Percentiles rank a stretch among this genome's conserved stretches.
These are phyloP conservation scores for Agonopterix heracliana DNA, from an alignment of 2,888 invertebrate species.

Conservation along the genomic window DNA sequence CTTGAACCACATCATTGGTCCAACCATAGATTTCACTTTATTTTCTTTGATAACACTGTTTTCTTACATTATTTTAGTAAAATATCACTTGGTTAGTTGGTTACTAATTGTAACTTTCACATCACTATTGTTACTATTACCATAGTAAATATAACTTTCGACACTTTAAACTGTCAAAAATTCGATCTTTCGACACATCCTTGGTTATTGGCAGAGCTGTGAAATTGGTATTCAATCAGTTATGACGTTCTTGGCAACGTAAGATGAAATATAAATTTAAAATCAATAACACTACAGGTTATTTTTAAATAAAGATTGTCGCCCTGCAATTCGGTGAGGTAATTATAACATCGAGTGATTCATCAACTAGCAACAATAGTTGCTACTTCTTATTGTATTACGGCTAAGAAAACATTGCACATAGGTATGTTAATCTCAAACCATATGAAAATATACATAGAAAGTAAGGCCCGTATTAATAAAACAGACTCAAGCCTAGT, in stretches of 20 bases:
- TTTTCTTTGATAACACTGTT: slow-evolving; percentile 10
- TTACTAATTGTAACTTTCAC: slow-evolving; percentile 1
- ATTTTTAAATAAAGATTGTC: slow-evolving; percentile 11
- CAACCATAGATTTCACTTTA: slow-evolving; percentile 20
- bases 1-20: slow-evolving; percentile 70
- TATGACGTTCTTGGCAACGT: slow-evolving; percentile 23
- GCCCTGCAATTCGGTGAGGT: slow-evolving; percentile 8
- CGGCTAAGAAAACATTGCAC: slow-evolving; percentile 1
- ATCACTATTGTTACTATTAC: slow-evolving; percentile 1
- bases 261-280: slow-evolving; percentile 1
- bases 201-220: slow-evolving; percentile 14
- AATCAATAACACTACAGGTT: not conserved
- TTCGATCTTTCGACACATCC: slow-evolving; percentile 10
- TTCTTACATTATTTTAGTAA: slow-evolving; percentile 3
- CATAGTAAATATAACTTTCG: slow-evolving; percentile 1
- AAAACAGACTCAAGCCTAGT: too few relatives aligned
- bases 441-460: too few relatives aligned
- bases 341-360: not conserved
- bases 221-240: slow-evolving; percentile 14
- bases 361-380: too few relatives aligned
- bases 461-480: too few relatives aligned
- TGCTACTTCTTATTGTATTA: too few relatives aligned
- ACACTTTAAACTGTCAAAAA: slow-evolving; percentile 1
- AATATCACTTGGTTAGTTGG: too few relatives aligned
- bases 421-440: too few relatives aligned